Conservation (phyloP, 2,888 invertebrate genomes). For the Xanthostigma xanthostigma region DNA sequence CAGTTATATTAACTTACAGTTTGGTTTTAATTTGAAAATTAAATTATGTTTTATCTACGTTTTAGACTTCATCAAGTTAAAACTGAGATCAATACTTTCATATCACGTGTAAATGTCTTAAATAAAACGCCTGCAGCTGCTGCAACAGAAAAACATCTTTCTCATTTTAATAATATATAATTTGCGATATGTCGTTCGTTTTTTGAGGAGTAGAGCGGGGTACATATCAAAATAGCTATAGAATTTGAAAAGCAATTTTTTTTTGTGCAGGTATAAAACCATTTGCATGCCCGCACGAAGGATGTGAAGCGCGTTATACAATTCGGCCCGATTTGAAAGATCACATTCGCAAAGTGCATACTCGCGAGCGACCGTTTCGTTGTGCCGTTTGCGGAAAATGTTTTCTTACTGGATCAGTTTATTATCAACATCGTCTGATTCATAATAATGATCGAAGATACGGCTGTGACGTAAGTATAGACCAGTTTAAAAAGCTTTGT, state of each 20-base stretch:
- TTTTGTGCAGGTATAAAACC: constrained; percentile 38
- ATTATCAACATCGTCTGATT: constrained; percentile 45
- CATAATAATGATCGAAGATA: constrained; percentile 47
- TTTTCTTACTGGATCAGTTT: constrained; percentile 46
- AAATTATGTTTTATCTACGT: no score
- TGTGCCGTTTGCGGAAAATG: constrained; percentile 44
- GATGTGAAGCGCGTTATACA: constrained; percentile 43
- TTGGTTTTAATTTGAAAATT: no score
- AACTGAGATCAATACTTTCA: no score
- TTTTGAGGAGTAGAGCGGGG: no score
- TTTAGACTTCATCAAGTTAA: no score
- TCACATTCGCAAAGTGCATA: constrained; percentile 46
- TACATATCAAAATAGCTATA: no score
- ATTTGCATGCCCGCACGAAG: constrained; percentile 41
- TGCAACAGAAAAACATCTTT: no score
- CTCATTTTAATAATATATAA: no score
- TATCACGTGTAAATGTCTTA: no score
- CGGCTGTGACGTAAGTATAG: constrained; percentile 36
- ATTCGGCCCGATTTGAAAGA: constrained; percentile 47
- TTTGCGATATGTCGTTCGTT: not conserved
- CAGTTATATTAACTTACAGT: no score
- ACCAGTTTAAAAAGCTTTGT: no score
- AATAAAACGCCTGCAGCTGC: no score
- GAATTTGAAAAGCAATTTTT: not conserved
- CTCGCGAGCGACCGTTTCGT: constrained; percentile 45